A percentile compares a stretch with the other conserved stretches of the same genome.
Conservation (phyloP, 2,888 invertebrate species). For the Schizotus pectinicornis region DNA sequence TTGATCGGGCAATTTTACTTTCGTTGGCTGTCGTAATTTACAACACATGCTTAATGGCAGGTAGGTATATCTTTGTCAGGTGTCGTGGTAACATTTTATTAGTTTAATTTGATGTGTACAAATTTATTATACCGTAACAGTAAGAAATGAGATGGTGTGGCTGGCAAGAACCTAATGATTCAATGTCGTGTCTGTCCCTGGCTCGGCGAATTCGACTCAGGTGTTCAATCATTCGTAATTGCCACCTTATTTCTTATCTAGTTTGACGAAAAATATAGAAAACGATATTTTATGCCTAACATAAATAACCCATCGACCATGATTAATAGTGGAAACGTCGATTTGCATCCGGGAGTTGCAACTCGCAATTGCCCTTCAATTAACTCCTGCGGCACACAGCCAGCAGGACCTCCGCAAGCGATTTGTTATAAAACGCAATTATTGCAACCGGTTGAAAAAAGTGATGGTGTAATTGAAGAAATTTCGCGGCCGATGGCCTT, state of each 20-base stretch:
- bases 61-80: constrained; percentile 15
- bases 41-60: constrained; percentile 21
- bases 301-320: too few species aligned
- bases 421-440: too few species aligned
- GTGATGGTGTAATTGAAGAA: too few species aligned
- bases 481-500: too few species aligned
- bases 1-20: neutral
- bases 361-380: too few species aligned
- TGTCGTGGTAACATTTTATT: constrained; percentile 24
- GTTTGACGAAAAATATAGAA: constrained; percentile 23
- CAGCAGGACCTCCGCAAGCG: too few species aligned
- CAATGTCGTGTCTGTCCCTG: constrained; percentile 31
- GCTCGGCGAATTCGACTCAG: constrained; percentile 24
- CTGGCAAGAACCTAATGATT: constrained; percentile 27
- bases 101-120: constrained; percentile 21
- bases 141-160: constrained; percentile 23
- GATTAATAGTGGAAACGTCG: too few species aligned
- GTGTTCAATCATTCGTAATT: constrained; percentile 35
- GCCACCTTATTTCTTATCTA: constrained; percentile 29
- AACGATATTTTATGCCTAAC: constrained; percentile 9
- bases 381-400: too few species aligned
- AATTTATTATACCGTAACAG: constrained; percentile 19
- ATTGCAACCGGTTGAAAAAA: too few species aligned
- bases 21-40: neutral
- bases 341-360: too few species aligned